Evolutionary conservation across 2,797 vertebrate species (phyloP).

Genomic region (Onychomys torridus): DNA sequence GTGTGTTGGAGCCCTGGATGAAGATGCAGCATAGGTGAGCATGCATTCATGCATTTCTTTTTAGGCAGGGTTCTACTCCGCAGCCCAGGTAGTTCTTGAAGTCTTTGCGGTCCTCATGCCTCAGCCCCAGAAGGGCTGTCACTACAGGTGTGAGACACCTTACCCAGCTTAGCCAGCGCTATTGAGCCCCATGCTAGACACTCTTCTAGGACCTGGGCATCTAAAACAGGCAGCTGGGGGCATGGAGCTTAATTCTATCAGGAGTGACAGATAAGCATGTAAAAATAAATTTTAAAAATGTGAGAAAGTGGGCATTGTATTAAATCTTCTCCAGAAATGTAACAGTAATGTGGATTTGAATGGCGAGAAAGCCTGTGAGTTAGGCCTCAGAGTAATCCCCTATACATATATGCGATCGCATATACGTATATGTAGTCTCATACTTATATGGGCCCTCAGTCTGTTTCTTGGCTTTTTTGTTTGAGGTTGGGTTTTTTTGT

Average conservation of each 20-base stretch:
- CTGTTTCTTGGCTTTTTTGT: not conserved
- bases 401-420: not conserved
- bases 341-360: not conserved
- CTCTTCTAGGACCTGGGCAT: fast-evolving
- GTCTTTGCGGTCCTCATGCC: not conserved
- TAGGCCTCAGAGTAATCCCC: not conserved
- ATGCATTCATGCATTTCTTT: not conserved
- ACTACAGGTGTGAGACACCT: not conserved
- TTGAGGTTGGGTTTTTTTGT: not conserved
- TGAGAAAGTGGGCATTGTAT: not conserved
- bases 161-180: not conserved
- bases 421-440: no score
- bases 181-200: fast-evolving
- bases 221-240: not conserved
- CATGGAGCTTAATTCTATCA: not conserved
- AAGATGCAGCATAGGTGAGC: not conserved
- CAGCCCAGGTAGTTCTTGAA: not conserved
- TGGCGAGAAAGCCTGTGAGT: not conserved
- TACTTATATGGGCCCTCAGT: not conserved
- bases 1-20: not conserved
- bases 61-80: not conserved
- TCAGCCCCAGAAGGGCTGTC: not conserved
- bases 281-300: not conserved
- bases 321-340: not conserved
- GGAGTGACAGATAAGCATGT: not conserved